Conservation (phyloP, 2,113 vertebrate species). For the Marcusenius ussheri region DNA sequence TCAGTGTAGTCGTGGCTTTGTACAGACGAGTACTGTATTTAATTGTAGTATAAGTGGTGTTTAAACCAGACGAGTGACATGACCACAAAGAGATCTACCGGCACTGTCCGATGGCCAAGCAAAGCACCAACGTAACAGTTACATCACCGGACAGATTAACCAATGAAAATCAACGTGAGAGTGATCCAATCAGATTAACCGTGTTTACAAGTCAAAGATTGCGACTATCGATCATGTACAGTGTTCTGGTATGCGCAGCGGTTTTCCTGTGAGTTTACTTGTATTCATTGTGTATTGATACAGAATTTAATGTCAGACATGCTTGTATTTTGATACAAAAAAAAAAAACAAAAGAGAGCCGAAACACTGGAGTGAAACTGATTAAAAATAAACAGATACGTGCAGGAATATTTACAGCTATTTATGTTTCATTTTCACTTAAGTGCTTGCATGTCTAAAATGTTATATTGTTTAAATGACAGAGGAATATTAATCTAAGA, state of each 20-base stretch:
- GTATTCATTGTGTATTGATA: neutral
- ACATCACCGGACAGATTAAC: neutral
- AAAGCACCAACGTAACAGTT: neutral
- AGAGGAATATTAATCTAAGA: neutral
- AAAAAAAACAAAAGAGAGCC: conserved; percentile 22
- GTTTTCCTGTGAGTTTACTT: conserved; percentile 3
- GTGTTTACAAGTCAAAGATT: conserved; percentile 1
- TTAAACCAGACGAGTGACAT: conserved; percentile 50
- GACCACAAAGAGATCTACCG: neutral
- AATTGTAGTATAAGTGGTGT: conserved; percentile 49
- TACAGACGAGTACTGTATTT: conserved; percentile 52
- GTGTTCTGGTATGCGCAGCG: neutral
- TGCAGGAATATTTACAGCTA: conserved; percentile 42
- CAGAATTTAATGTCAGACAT: conserved; percentile 5
- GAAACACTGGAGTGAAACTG: neutral
- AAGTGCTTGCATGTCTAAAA: neutral
- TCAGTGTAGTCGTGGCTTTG: conserved; percentile 60
- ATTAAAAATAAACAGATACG: conserved; percentile 20
- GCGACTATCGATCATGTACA: neutral
- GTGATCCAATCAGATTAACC: neutral
- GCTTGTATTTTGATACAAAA: conserved; percentile 30
- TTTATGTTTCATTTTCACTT: conserved; percentile 23
- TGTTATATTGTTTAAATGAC: neutral
- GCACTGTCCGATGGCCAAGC: neutral
- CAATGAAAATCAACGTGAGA: neutral